Base-by-base conservation (phyloP, 1,140 invertebrate species). In the Caenorhabditis inopinata region DNA sequence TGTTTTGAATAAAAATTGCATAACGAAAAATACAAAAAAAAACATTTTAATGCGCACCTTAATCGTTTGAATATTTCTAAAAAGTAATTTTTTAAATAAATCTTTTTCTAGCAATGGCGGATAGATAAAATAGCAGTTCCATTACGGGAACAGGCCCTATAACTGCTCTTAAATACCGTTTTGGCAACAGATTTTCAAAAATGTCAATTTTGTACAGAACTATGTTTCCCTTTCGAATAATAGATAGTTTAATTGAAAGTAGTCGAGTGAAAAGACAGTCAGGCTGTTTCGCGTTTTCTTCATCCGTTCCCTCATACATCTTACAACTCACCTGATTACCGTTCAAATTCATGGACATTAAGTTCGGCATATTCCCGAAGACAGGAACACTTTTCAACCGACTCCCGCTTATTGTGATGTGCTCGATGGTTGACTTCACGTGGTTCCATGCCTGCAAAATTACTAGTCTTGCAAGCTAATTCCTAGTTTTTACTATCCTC, bases 311-410 rank as follows among this genome's bases (percentile, higher is more conserved):
- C 11, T 42, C 46, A 12, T 25, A 6, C 38, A 25, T 62, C 27
- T 2, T 35, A 74, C 25, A 62, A 51, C 68, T 21, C 5, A 81
- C 68, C 74, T 51, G 42, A 49, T 83, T 83, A 47, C 76, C 75
- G 46, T 81, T 78, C 23, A 83, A 29, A 78, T 83, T 78, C 35
- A 83, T 76, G 3, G 29, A 62, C 29, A 73, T 47, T 1, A 83
- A 75, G 1, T 25, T 46, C 38, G 74, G 21, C 42, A 83, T 25
- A 14, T 38, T 68, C 11, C 82, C 79, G 27, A 83, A 78, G 1
- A 45, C 23, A 6, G 82, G 82, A 7, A 83, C 79, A 5, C 29
- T 47, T 7, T 49, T 82, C 18, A 83, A 84, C 12, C 18, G 21
- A 49, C 78, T 81, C 7, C 48, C 32, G 18, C 16, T 42, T 25